Base-by-base conservation (phyloP, 2,888 invertebrate species). In the Panzeria rudis region DNA sequence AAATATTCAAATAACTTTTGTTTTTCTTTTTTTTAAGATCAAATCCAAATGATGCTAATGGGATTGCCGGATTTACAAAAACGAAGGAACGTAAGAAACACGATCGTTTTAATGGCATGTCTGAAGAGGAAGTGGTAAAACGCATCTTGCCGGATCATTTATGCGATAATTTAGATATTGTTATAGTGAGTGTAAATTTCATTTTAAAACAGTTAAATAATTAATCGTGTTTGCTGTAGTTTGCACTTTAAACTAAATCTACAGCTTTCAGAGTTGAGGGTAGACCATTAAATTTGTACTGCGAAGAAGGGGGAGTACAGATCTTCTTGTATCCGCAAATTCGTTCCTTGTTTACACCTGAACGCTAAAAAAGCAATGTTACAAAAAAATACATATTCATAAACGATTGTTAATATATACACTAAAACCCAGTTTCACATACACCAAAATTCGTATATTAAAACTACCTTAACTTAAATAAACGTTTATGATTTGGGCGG, bases 101-200 rank as follows among this genome's bases (percentile, higher is more conserved):
- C 93, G 98, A 98, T 93, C 95, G 98, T 86, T 98, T 98, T 93
- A 97, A 98, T 94, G 98, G 98, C 84, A 97, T 98, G 97, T 96
- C 97, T 86, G 98, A 98, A 93, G 98, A 98, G 92, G 98, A 99
- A 94, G 98, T 99, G 62, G 95, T 97, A 84, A 96, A 97, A 90
- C 95, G 98, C 90, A 97, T 97, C 88, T 95, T 99, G 92, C 98
- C 99, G 84, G 99, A 99, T 94, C 98, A 98, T 93, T 95, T 99
- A 87, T 95, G 96, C 38, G 95, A 96, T 93, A 97, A 98, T 94
- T 95, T 99, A 93, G 99, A 99, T 94, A 98, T 99, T 93, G 96
- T 99, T 93, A 98, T 99, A 94, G 98, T 99, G 95, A 97, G 98
- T 97, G 94, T 93, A 94, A 93, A 94, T 94, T 93, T 90, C 89